These are phyloP conservation scores for Caranx ignobilis DNA, from an alignment of 2,113 vertebrate genomes.

Conservation along the genomic window DNA sequence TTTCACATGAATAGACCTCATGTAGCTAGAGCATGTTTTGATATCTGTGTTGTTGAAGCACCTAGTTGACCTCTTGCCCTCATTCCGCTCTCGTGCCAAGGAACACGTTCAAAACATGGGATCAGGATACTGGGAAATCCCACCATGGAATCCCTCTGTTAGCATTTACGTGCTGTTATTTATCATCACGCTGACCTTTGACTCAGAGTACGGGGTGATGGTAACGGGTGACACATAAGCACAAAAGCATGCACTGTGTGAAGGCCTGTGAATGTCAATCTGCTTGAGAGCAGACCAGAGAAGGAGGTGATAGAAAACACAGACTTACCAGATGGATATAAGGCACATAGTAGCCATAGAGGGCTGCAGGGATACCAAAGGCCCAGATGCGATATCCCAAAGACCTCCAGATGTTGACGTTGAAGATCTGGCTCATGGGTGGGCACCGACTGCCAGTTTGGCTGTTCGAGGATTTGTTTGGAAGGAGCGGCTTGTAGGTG, in stretches of 20 bases:
- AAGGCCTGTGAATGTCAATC: background rate
- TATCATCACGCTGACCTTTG: conserved; percentile 22
- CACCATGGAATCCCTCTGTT: conserved; percentile 36
- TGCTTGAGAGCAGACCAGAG: background rate
- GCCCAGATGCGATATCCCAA: conserved; percentile 94
- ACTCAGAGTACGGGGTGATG: background rate
- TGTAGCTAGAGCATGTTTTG: conserved; percentile 20
- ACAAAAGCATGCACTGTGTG: background rate
- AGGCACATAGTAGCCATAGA: conserved; percentile 98
- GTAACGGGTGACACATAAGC: background rate
- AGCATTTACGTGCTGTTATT: conserved; percentile 22
- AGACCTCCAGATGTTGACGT: conserved; percentile 92
- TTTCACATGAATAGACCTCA: conserved; percentile 37
- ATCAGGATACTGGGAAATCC: conserved; percentile 43
- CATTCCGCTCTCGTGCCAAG: background rate
- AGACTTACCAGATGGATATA: conserved; percentile 96
- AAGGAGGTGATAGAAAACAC: background rate
- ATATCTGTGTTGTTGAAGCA: conserved; percentile 56
- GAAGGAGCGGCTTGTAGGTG: conserved; percentile 90
- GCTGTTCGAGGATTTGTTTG: conserved; percentile 63
- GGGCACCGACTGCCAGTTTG: conserved; percentile 74
- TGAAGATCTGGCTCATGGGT: conserved; percentile 86
- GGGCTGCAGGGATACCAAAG: conserved; percentile 92
- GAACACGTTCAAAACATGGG: conserved; percentile 39
- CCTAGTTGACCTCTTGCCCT: conserved; percentile 19